Evolutionary conservation across 2,888 invertebrate genomes (phyloP), one percentile per base, ranked within the genome.

Genomic region (Phaonia tiefii): DNA sequence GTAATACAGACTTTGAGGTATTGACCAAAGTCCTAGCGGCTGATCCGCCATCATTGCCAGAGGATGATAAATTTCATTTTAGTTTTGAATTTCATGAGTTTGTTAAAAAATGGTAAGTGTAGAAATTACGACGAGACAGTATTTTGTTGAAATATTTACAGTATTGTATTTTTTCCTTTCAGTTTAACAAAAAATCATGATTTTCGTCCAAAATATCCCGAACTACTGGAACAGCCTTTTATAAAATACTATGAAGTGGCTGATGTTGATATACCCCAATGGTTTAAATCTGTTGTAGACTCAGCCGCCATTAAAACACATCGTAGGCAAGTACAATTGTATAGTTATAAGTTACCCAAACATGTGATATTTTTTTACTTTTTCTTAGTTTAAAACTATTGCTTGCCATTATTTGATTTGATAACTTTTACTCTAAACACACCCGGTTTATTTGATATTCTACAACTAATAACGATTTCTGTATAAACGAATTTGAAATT

Each of bases 1-100:
- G 99, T 91, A 96, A 96, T 92, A 98, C 97, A 87, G 99, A 99
- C 92, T 99, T 99, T 92, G 99, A 99, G 93, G 98, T 99, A 73
- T 93, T 98, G 85, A 95, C 97, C 70, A 95, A 95, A 92, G 98
- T 98, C 86, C 94, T 99, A 88, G 94, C 96, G 86, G 95, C 97
- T 84, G 97, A 96, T 86, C 97, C 98, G 31, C 98, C 98, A 8
- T 92, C 94, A 86, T 92, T 99, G 88, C 98, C 98, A 0, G 94
- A 95, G 84, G 92, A 93, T 86, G 93, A 94, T 75, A 87, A 85
- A 54, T 89, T 85, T 82, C 86, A 88, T 71, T 99, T 98, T 90
- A 94, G 96, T 78, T 92, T 93, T 56, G 96, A 98, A 88, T 98
- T 99, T 92, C 95, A 96, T 89, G 94, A 94, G 87, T 99, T 99